Base-by-base conservation (phyloP, 1,140 invertebrate genomes). In the Megalopta genalis region DNA sequence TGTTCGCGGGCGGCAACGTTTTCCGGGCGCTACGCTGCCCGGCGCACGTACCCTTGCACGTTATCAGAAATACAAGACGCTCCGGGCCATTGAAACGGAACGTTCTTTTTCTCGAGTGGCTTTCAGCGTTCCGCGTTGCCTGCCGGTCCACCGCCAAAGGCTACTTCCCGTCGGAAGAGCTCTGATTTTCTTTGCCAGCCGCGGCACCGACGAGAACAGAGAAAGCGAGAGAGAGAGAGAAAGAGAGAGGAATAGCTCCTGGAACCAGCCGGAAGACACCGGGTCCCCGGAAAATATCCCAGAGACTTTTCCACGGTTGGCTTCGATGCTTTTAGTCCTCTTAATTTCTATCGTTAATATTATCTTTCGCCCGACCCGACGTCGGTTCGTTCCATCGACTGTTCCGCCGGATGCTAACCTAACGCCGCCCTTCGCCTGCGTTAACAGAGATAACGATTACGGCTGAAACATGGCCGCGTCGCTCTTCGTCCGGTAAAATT, bases 61-160 rank as follows among this genome's bases (percentile, higher is more conserved):
- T 66, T 78, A 78, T 78, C 76, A 78, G 76, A 78, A 78, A 74
- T 66, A 67, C 71, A 74, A 63, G 52, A 79, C 71, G 76, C 69
- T 72, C 68, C 42, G 27, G 76, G 76, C 76, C 37, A 78, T 72
- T 54, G 68, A 64, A 32, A 21, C 32, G 8, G 27, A 78, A 63
- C 76, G 69, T 78, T 64, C 72, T 65, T 27, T 64, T 46, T 77
- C 54, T 73, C 77, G 77, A 79, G 77, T 79, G 63, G 63, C 77
- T 79, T 79, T 74, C 70, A 79, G 23, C 63, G 71, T 74, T 59
- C 60, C 27, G 25, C 62, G 62, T 49, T 52, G 42, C 16, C 77
- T 49, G 54, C 68, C 71, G 69, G 64, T 78, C 69, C 69, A 72
- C 76, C 65, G 76, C 69, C 76, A 72, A 72, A 63, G 67, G 68